Conservation (phyloP, 2,888 invertebrate genomes). For the Ornithoptera priamus region DNA sequence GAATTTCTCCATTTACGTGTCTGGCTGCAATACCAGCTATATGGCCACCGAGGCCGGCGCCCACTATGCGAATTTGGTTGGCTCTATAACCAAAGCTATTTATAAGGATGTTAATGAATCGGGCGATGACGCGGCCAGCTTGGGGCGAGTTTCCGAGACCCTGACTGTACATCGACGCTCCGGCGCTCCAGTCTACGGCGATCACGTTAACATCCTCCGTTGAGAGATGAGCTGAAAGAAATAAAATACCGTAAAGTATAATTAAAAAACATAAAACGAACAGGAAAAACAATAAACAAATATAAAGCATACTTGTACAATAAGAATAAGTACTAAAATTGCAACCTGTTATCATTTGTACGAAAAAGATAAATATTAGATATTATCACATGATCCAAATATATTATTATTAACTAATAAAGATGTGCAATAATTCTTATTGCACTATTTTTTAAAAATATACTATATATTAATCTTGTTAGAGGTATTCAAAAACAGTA, state of each 20-base stretch:
- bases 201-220: constrained; percentile 62
- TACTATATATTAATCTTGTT: background rate
- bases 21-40: constrained; percentile 69
- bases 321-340: background rate
- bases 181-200: constrained; percentile 68
- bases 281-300: background rate
- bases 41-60: constrained; percentile 69
- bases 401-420: no score
- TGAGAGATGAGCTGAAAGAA: constrained; percentile 53
- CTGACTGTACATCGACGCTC: constrained; percentile 49
- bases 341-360: background rate
- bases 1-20: constrained; percentile 44
- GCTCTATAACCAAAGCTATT: constrained; percentile 50
- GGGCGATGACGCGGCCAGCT: constrained; percentile 55
- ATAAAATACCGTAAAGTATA: background rate
- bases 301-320: background rate
- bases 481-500: background rate
- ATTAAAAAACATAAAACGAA: background rate
- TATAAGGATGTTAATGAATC: constrained; percentile 61
- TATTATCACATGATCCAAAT: no score
- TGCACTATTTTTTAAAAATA: background rate
- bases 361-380: background rate
- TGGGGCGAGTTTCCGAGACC: constrained; percentile 61
- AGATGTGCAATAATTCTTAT: no score
- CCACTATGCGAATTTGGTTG: constrained; percentile 59